Base-by-base conservation (phyloP, 2,888 invertebrate species). In the Formica aserva region DNA sequence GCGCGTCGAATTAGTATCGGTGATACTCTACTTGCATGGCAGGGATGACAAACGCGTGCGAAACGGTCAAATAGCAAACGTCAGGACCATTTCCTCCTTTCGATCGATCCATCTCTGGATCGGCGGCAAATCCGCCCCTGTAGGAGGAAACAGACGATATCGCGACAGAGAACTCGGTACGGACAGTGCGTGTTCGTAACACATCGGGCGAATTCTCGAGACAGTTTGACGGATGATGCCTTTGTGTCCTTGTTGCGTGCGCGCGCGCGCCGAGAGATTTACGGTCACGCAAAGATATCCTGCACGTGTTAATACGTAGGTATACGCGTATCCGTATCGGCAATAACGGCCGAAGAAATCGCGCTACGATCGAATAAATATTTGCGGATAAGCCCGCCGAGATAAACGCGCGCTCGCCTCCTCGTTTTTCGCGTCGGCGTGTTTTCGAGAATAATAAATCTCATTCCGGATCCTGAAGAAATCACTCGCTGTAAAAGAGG, bases 151-250 rank as follows among this genome's bases (percentile, higher is more conserved):
- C 87, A 85, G 78, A 74, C 75, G 87, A 89, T 63, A 67, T 82
- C 83, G 86, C 76, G 80, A 72, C 81, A 84, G 77, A 45, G 22
- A 52, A 52, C 52, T n/a, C 52, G 52, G 52, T n/a, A 35, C 26
- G 52, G 63, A 86, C 45, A 35, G 86, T 85, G 85, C 84, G 35
- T 45, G 87, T 63, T 81, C 69, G 85, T 80, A 76, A 83, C 74
- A 32, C 82, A 65, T 78, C 80, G 82, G 67, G 86, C 84, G 86
- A 90, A 90, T 88, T 90, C 85, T 86, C 86, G 83, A 67, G 90
- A 90, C 89, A 90, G 86, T 80, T 86, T 90, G 89, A 90, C 90
- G 90, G 91, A 91, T 91, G 90, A 91, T 87, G 86, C 88, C 90
- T 90, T 87, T 89, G 90, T 87, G 87, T 88, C 86, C 84, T 84